These are phyloP conservation scores for Monochamus alternatus DNA, from an alignment of 2,888 invertebrate species.

Conservation along the genomic window DNA sequence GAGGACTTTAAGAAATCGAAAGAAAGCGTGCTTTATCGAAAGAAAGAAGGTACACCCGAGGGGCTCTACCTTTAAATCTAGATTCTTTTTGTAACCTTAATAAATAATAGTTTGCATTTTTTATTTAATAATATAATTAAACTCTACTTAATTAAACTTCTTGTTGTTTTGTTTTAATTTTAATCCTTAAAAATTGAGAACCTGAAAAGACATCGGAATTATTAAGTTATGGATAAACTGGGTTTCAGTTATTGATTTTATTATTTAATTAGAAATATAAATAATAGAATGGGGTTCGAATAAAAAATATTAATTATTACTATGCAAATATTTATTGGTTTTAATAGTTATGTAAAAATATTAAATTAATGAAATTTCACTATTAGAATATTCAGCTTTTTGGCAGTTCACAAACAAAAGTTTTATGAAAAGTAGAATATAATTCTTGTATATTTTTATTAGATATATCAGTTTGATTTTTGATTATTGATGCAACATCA, in stretches of 20 bases:
- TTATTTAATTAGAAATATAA: too few species aligned
- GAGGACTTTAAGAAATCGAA: slow-evolving; percentile 99
- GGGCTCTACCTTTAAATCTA: slow-evolving; percentile 92
- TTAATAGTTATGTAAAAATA: too few species aligned
- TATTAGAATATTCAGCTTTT: neutral
- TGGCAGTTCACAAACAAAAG: neutral
- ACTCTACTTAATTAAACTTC: neutral
- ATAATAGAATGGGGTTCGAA: too few species aligned
- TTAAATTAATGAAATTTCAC: too few species aligned
- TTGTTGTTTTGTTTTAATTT: too few species aligned
- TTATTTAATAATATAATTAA: slow-evolving; percentile 16
- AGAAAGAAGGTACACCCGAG: slow-evolving; percentile 99
- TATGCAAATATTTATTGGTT: too few species aligned
- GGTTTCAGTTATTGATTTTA: too few species aligned
- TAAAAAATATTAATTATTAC: too few species aligned
- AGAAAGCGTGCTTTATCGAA: slow-evolving; percentile 98
- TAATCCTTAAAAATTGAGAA: too few species aligned
- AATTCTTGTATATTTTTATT: slow-evolving; percentile 34
- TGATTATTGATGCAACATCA: slow-evolving; percentile 35
- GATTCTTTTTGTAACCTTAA: slow-evolving; percentile 8
- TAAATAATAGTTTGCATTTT: slow-evolving; percentile 1
- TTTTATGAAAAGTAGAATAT: slow-evolving; percentile 3
- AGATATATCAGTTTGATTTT: slow-evolving; percentile 25
- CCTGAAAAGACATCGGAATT: too few species aligned
- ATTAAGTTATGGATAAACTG: too few species aligned